Conservation (phyloP, 2,113 vertebrate species). For the Amia ocellicauda region DNA sequence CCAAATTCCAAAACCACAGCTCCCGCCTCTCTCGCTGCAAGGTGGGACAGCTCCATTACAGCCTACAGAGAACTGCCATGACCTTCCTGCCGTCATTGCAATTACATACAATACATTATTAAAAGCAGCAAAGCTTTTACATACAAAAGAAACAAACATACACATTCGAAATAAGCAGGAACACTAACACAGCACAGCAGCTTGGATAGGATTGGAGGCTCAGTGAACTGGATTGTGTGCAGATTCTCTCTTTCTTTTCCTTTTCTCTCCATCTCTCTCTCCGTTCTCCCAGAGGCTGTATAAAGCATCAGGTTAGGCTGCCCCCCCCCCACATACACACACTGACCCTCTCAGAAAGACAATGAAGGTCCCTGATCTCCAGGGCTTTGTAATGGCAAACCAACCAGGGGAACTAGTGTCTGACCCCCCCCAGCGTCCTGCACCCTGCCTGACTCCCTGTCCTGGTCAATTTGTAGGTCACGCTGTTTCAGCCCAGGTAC, state of each 20-base stretch:
- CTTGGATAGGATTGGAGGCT: too few relatives aligned
- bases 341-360: background rate
- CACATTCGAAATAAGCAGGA: conserved; percentile 43
- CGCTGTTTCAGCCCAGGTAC: too few relatives aligned
- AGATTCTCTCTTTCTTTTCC: too few relatives aligned
- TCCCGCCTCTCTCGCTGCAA: too few relatives aligned
- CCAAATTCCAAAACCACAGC: too few relatives aligned
- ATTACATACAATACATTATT: conserved; percentile 57
- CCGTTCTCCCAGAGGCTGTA: background rate
- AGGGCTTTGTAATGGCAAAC: too few relatives aligned
- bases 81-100: conserved; percentile 61
- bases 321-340: too few relatives aligned
- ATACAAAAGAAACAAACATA: too few relatives aligned
- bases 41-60: conserved; percentile 37
- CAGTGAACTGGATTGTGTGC: too few relatives aligned
- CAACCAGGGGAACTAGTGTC: background rate
- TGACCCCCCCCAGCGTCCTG: background rate
- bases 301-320: background rate
- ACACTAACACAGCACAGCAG: conserved; percentile 52
- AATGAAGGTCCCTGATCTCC: background rate
- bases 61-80: conserved; percentile 45
- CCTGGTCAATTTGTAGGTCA: too few relatives aligned
- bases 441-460: background rate
- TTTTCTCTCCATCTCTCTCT: background rate
- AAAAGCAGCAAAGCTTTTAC: conserved; percentile 53